These are phyloP conservation scores for Thamnophis elegans DNA, from an alignment of 2,797 vertebrate species.

Conservation along the genomic window DNA sequence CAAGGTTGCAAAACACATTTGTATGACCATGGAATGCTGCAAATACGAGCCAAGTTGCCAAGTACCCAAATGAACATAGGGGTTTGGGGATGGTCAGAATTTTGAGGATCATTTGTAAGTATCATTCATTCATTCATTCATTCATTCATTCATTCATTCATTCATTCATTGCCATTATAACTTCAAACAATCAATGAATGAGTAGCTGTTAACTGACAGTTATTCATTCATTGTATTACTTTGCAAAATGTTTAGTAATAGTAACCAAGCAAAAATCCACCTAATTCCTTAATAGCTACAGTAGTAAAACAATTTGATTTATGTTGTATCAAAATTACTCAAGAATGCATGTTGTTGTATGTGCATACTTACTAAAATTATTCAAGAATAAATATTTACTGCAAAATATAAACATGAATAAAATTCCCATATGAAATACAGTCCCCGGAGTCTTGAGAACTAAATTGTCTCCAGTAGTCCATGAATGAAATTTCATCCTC, in stretches of 20 bases:
- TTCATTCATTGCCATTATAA: background rate
- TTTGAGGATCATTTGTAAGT: background rate
- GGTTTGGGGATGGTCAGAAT: background rate
- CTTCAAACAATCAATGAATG: background rate
- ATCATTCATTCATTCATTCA: background rate
- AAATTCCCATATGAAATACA: background rate
- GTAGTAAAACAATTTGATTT: background rate
- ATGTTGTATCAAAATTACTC: background rate
- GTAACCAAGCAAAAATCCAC: background rate
- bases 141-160: background rate
- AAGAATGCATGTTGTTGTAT: background rate
- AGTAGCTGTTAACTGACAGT: background rate
- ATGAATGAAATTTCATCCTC: background rate
- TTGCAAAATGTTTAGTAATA: background rate
- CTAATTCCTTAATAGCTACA: background rate
- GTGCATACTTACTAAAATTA: background rate
- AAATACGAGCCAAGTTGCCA: background rate
- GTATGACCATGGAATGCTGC: background rate
- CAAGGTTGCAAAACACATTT: background rate
- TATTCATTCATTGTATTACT: background rate
- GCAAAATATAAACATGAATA: background rate
- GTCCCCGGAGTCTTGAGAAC: background rate
- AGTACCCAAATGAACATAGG: background rate
- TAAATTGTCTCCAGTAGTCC: background rate
- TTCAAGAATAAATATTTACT: background rate